Evolutionary conservation across 2,888 invertebrate species (phyloP), one percentile per base, ranked within the genome.

Genomic region (Microctonus aethiopoides): DNA sequence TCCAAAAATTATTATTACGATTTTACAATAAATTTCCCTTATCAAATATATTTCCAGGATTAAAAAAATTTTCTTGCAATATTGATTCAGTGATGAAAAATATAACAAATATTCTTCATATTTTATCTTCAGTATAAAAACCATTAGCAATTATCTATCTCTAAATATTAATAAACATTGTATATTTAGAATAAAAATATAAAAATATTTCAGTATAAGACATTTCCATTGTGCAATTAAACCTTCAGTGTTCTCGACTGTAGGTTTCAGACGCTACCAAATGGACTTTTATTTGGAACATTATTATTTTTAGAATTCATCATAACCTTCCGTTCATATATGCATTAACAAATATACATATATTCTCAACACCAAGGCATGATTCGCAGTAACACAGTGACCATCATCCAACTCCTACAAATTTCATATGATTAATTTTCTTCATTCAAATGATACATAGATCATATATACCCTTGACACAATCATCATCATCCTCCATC

Each of bases 281-380:
- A 66, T 68, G 68, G 60, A 34, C 70, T 70, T 70, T 72, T 74
- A 71, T 74, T 72, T 71, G 64, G 46, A 69, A 61, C 67, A 36
- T 67, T 64, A 69, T 68, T 74, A 74, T 74, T 72, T 72, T 72
- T 74, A 74, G 74, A 71, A 71, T 71, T 67, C 68, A 22, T 71
- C 73, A 68, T 73, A 71, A 72, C 67, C 67, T 64, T 68, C 46
- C 56, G 46, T 41, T 26, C 32, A 16, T 54, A 64, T 10, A 26
- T 60, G n/a, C 46, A 51, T 57, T 39, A 64, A 32, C 64, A 26
- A 64, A 61, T n/a, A 36, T 4, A 57, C 16, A n/a, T n/a, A n/a
- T n/a, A n/a, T n/a, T n/a, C n/a, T n/a, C n/a, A 62, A 65, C 3
- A 7, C 7, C 29, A 29, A 73, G 72, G 69, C 70, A 68, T 73